Evolutionary conservation across 2,888 invertebrate genomes (phyloP).

Genomic region (Lottia scabra): DNA sequence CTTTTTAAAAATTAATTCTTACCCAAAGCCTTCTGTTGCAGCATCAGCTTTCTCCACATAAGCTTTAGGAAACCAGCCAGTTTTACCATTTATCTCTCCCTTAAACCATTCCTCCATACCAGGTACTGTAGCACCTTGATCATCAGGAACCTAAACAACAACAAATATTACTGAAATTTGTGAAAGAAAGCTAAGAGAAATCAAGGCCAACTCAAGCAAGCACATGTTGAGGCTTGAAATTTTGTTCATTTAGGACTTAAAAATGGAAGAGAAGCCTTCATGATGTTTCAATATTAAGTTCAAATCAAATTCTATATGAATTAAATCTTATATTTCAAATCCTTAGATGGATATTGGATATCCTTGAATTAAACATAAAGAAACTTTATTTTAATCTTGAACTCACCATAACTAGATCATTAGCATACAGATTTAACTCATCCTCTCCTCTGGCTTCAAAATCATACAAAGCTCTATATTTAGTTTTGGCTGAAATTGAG

Average conservation of each 20-base stretch:
- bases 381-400: too few species aligned
- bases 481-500: slow-evolving; percentile 30
- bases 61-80: slow-evolving; percentile 97
- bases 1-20: not conserved
- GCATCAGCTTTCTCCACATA: slow-evolving; percentile 74
- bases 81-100: slow-evolving; percentile 89
- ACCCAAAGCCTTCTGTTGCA: slow-evolving; percentile 35
- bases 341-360: too few species aligned
- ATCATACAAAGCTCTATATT: slow-evolving; percentile 82
- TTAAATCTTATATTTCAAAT: too few species aligned
- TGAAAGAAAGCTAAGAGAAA: too few species aligned
- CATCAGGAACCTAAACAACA: slow-evolving; percentile 70
- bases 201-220: too few species aligned
- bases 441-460: slow-evolving; percentile 92
- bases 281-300: too few species aligned
- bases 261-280: too few species aligned
- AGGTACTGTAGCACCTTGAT: slow-evolving; percentile 87
- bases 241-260: too few species aligned
- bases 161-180: too few species aligned
- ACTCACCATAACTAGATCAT: slow-evolving; percentile 87
- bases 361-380: too few species aligned
- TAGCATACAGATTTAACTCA: slow-evolving; percentile 92
- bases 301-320: too few species aligned
- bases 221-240: too few species aligned
- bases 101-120: slow-evolving; percentile 83